Evolutionary conservation across 1,140 invertebrate species (phyloP).

Genomic region (Drosophila aff.): DNA sequence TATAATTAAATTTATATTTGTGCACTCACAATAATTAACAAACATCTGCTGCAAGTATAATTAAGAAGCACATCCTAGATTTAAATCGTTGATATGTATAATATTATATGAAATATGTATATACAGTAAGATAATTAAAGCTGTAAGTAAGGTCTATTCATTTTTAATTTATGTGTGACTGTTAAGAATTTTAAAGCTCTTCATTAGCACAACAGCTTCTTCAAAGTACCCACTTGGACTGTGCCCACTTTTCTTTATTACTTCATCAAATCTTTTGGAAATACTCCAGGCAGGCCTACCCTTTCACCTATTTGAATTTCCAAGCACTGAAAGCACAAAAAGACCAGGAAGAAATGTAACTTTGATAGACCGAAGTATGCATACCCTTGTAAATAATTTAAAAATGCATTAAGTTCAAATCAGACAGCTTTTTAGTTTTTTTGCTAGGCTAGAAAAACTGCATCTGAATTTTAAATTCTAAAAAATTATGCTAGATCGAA

Average conservation of each 20-base stretch:
- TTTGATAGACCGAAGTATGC: not conserved
- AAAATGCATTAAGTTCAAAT: not conserved
- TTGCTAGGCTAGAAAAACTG: not conserved
- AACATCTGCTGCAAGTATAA: not conserved
- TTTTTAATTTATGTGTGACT: not conserved
- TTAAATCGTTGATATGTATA: not conserved
- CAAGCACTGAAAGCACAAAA: slow-evolving; percentile 19
- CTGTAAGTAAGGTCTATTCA: not conserved
- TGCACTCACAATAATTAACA: not conserved
- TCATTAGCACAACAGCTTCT: slow-evolving; percentile 9
- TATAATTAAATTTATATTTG: not conserved
- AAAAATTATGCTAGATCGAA: not conserved
- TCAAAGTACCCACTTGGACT: not conserved
- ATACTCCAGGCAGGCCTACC: slow-evolving; percentile 4
- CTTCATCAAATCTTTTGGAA: slow-evolving; percentile 31
- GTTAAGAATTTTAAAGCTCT: slow-evolving; percentile 6
- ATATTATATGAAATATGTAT: not conserved
- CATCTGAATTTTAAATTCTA: not conserved
- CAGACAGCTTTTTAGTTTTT: not conserved
- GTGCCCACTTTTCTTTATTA: slow-evolving; percentile 25
- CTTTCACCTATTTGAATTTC: slow-evolving; percentile 38
- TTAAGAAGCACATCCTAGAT: not conserved
- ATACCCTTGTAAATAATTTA: not conserved
- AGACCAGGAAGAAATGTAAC: not conserved
- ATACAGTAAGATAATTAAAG: not conserved